Percentiles rank a stretch among this genome's conserved stretches.
phyloP scores from a whole-genome alignment of 1,140 invertebrate genomes.

The Microvelia longipes region DNA sequence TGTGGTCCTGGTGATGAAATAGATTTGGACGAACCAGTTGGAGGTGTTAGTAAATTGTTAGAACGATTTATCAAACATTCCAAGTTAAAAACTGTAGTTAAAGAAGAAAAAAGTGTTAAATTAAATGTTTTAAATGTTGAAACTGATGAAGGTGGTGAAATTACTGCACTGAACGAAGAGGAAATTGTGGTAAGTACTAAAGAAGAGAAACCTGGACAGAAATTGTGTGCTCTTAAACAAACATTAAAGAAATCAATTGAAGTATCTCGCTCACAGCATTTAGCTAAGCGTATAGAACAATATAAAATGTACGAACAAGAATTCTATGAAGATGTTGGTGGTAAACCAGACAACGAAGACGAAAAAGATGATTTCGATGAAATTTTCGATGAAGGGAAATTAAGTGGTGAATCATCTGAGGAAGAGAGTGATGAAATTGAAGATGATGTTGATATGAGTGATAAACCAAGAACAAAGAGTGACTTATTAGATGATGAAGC shows the following conservation, averaged over 20 bases:
- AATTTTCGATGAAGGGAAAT: neutral
- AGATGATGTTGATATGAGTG: neutral
- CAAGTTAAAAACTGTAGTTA: neutral
- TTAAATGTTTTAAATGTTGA: neutral
- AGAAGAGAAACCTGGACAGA: neutral
- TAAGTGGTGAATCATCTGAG: too few relatives aligned
- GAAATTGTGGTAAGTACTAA: neutral
- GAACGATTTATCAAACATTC: neutral
- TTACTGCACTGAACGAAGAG: neutral
- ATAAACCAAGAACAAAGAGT: neutral
- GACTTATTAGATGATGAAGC: neutral
- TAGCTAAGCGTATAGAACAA: neutral
- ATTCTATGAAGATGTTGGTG: neutral
- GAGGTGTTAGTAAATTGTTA: neutral
- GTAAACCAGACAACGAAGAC: neutral
- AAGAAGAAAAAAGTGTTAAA: neutral
- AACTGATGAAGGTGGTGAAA: neutral
- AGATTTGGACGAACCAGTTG: neutral
- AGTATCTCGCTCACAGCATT: neutral
- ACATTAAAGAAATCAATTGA: neutral
- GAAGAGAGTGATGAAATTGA: neutral
- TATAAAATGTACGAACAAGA: neutral
- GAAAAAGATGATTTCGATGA: neutral
- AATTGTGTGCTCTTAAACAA: neutral
- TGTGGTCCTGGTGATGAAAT: neutral